Evolutionary conservation across 53 echinoderm and acorn worm species (phyloP), one percentile per base, ranked within the genome.

Genomic region (Hippasteria phrygiana): DNA sequence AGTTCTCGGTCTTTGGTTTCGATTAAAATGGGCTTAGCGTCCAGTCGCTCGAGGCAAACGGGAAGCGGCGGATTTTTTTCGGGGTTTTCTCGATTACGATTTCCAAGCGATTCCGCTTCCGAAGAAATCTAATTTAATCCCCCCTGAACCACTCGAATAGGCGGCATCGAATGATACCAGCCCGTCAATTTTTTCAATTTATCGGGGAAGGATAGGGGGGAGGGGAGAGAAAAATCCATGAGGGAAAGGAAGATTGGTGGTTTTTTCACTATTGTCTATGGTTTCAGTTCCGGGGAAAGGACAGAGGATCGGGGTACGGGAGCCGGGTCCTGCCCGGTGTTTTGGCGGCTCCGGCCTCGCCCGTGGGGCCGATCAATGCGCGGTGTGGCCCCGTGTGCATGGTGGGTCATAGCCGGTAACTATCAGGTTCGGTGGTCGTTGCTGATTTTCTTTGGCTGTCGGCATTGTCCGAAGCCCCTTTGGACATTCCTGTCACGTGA

Each of bases 101-200:
- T 82, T 64, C n/a, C 85, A 85, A 85, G 70, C 71, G 85, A 85
- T 85, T 85, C 37, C 31, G 55, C 69, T 85, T 85, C 47, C 70
- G 28, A 50, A 85, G 79, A 85, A 69, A 85, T 85, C 85, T 69
- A 85, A 85, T 71, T 51, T 85, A 85, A 85, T 85, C 85, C 85
- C 45, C 54, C 71, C 26, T 48, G 35, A 47, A 36, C 85, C 71
- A 85, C 85, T 85, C 85, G 69, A 85, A 71, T 67, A 71, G 51
- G 51, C 85, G 69, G 85, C 85, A 71, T 85, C 85, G 51, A 70
- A 85, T 85, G 85, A 85, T 85, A 85, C 85, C 54, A 50, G 8
- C 62, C 59, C 56, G 62, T 62, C 56, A 54, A 55, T 78, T 78
- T 78, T 36, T 69, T 83, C 70, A 47, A 29, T 67, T 83, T 36